phyloP scores from a whole-genome alignment of 2,797 vertebrate species.

The Chrosomus eos region DNA sequence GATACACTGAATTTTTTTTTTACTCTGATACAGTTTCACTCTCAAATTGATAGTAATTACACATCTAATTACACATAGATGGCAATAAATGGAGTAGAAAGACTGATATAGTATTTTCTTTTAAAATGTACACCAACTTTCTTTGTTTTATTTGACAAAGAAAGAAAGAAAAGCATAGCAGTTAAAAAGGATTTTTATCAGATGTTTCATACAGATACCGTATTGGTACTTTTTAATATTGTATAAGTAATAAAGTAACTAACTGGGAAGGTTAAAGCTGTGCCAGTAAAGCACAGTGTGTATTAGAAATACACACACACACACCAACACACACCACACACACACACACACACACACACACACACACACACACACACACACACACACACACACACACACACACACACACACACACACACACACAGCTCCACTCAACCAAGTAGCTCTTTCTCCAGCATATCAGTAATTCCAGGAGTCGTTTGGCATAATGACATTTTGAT shows the following conservation, averaged over 20 bases:
- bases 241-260: neutral
- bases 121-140: neutral
- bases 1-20: neutral
- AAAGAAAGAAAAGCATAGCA: neutral
- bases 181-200: neutral
- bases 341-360: neutral
- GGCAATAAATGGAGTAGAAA: neutral
- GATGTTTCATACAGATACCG: neutral
- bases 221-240: neutral
- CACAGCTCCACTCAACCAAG: neutral
- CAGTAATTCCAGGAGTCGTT: constrained; percentile 25
- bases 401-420: neutral
- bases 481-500: constrained; percentile 40
- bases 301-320: too few relatives aligned
- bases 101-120: neutral
- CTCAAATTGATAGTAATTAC: neutral
- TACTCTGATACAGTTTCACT: neutral
- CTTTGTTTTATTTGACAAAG: neutral
- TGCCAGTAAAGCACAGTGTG: neutral
- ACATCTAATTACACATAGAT: neutral
- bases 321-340: too few relatives aligned
- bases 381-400: neutral
- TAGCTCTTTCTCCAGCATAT: neutral
- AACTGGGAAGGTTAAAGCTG: neutral
- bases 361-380: neutral